Base-by-base conservation (phyloP, 2,113 vertebrate species). In the Etheostoma spectabile region DNA sequence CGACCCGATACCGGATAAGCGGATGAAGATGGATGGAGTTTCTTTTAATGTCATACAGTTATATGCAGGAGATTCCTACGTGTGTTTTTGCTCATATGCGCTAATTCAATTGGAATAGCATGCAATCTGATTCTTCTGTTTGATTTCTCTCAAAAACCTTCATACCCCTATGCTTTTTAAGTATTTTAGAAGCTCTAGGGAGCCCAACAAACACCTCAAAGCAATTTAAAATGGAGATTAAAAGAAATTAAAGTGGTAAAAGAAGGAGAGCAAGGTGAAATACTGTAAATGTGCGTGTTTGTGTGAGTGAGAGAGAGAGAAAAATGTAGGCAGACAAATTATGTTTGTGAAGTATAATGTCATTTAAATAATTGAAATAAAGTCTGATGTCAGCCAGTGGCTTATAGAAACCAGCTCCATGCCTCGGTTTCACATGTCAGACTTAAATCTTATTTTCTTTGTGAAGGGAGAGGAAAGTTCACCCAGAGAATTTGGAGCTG, bases 371-470 rank as follows among this genome's bases (percentile, higher is more conserved):
- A 42, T 42, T 42, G 38, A 42, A 80, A 52, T 56, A 56, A 45
- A 73, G 19, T 85, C 57, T 70, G 55, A 69, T 76, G 57, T 79
- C 85, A 56, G 59, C 67, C 51, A 18, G n/a, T 27, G 46, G 33
- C 33, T 77, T 82, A 72, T 42, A 51, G 78, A 73, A 59, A 73
- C 38, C 72, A 68, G 56, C 45, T 30, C 2, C 6, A 19, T 0
- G 38, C 74, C 52, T 85, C 68, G 24, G 64, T 74, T 74, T 80
- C 59, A 53, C 38, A 76, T 61, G 2, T 74, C 55, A 55, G 59
- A 16, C 22, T 74, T 46, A 45, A 46, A 24, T 70, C 46, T 73
- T 3, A 35, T 76, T 74, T 69, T 69, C 27, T 46, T 27, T 21
- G 16, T 51, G 42, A 38, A 21, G 22, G 46, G 6, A 77, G 24